Evolutionary conservation across 2,888 invertebrate species (phyloP), one percentile per base, ranked within the genome.

Genomic region (Pristionchus maxplancki): DNA sequence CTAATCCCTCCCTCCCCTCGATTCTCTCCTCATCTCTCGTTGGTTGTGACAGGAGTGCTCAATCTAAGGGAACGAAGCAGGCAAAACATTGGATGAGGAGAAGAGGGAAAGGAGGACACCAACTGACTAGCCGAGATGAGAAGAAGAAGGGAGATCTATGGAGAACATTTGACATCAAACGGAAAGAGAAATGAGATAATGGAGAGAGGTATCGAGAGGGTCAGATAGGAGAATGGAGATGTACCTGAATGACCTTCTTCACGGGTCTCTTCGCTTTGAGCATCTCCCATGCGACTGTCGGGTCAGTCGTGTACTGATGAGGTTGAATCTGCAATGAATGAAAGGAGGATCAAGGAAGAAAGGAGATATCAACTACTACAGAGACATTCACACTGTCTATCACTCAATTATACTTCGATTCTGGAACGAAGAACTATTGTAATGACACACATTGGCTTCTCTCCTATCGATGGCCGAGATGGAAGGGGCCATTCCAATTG

Each of bases 261-360:
- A 97, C 96, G 93, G 96, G 96, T 93, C 97, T 96, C 0, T 95
- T 95, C 93, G 96, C 96, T 83, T 96, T 96, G 87, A 97, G 95
- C 95, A 96, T 96, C 92, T 96, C 96, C 97, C 97, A 97, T 64
- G 97, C 97, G 31, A 96, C 95, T 1, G 97, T 97, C 20, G 97
- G 97, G 95, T 97, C 96, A 88, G 95, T 95, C 24, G 96, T 96
- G 90, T 93, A 93, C 85, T 93, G 92, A 89, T 93, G 92, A 20
- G 91, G 89, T 58, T 91, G 87, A 24, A 93, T 90, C 92, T 92
- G 89, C 81, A 92, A 90, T 44, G 11, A 24, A 15, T 74, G 2
- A 8, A 50, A 15, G 37, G 48, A 81, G 13, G 15, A 81, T 24
- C 9, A 31, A 53, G 5, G 9, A 31, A 40, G 40, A 3, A 58